Percentiles rank a stretch among this genome's conserved stretches.
phyloP scores from a whole-genome alignment of 1,140 invertebrate genomes.

The Pseudomyrmex pallidus region DNA sequence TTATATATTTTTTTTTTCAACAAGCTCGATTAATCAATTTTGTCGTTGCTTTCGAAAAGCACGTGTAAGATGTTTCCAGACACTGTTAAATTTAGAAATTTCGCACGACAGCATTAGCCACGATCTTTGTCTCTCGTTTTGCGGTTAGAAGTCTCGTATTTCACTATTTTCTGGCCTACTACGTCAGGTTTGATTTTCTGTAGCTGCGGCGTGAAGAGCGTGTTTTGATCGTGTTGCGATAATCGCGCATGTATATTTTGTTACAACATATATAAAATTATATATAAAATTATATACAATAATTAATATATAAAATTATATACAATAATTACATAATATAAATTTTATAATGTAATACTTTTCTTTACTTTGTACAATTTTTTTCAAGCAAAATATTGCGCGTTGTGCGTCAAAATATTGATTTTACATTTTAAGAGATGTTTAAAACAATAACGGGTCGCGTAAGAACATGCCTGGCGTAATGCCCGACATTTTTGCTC shows the following conservation, averaged over 20 bases:
- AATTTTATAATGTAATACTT: too few species aligned
- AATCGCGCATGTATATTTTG: not conserved
- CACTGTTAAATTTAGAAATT: constrained; percentile 61
- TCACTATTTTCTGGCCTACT: constrained; percentile 60
- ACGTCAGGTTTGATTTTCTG: constrained; percentile 55
- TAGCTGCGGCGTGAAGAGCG: not conserved
- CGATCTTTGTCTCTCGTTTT: constrained; percentile 51
- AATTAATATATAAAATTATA: not conserved
- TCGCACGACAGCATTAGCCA: constrained; percentile 55
- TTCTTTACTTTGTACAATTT: too few species aligned
- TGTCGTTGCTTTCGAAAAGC: constrained; percentile 10
- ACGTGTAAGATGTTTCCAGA: constrained; percentile 30
- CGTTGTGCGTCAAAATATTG: not conserved
- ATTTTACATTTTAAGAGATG: constrained; percentile 14
- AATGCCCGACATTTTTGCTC: constrained; percentile 48
- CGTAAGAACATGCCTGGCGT: constrained; percentile 7
- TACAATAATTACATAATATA: not conserved
- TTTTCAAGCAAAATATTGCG: too few species aligned
- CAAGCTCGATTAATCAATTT: constrained; percentile 42
- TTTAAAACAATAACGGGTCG: constrained; percentile 7
- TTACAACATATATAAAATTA: too few species aligned
- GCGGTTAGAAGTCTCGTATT: constrained; percentile 56
- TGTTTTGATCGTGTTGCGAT: constrained; percentile 19
- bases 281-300: not conserved
- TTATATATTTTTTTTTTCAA: too few species aligned